These are phyloP conservation scores for Euzetes globulus DNA, from an alignment of 2,888 invertebrate genomes.

Conservation along the genomic window DNA sequence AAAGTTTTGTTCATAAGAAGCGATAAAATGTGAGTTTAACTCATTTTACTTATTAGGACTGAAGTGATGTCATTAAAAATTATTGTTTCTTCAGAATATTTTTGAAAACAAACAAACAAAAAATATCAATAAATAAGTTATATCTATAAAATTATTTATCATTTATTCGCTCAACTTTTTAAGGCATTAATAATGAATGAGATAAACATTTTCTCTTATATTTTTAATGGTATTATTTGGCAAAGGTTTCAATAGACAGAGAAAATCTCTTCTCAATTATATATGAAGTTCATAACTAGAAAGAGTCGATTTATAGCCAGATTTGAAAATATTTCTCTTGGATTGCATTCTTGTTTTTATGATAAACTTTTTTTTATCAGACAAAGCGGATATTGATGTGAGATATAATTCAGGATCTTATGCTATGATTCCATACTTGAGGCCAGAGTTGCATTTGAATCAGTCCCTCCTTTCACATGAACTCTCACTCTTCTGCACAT, in stretches of 20 bases:
- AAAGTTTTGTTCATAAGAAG: background rate
- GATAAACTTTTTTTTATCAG: constrained; percentile 2
- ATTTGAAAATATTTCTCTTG: constrained; percentile 3
- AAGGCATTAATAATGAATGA: too few relatives aligned
- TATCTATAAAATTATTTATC: too few relatives aligned
- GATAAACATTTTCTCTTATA: too few relatives aligned
- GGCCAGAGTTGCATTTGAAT: background rate
- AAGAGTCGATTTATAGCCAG: too few relatives aligned
- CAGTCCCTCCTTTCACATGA: constrained; percentile 10
- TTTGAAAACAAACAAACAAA: too few relatives aligned
- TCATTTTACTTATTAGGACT: background rate
- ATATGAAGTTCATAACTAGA: too few relatives aligned
- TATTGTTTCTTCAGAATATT: background rate
- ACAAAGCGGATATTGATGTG: constrained; percentile 27
- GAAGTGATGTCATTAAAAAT: background rate
- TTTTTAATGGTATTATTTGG: too few relatives aligned
- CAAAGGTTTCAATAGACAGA: too few relatives aligned
- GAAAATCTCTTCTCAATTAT: too few relatives aligned
- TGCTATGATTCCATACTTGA: background rate
- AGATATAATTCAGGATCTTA: constrained; percentile 25
- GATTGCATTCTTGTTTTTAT: constrained; percentile 17
- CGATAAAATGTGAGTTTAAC: background rate
- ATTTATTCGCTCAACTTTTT: too few relatives aligned
- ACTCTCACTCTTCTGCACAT: background rate
- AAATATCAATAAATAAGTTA: too few relatives aligned